Evolutionary conservation across 53 echinoderm and acorn worm species (phyloP).

Genomic region (Glandiceps talaboti): DNA sequence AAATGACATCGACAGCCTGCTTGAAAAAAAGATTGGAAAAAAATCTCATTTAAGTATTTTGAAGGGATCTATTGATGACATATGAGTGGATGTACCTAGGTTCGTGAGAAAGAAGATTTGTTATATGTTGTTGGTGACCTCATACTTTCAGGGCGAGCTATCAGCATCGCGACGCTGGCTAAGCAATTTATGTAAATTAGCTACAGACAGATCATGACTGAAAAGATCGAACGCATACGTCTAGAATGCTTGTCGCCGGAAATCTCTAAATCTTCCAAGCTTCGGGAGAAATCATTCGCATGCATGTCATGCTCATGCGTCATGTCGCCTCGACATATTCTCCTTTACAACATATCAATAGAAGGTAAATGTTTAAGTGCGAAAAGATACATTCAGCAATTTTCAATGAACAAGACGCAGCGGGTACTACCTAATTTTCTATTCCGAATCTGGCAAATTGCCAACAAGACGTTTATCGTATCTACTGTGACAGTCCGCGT

Average conservation of each 20-base stretch:
- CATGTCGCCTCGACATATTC: neutral
- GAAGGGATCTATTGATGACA: too few species aligned
- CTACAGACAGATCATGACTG: neutral
- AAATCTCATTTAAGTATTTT: too few species aligned
- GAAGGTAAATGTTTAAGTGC: neutral
- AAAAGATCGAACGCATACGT: neutral
- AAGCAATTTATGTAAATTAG: neutral
- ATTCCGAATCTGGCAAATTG: neutral
- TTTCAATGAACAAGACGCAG: neutral
- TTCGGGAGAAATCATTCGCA: neutral
- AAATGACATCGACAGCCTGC: too few species aligned
- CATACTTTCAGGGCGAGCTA: neutral
- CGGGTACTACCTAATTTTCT: neutral
- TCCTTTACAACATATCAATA: neutral
- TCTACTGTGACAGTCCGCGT: too few species aligned
- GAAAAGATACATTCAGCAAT: neutral
- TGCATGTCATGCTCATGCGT: neutral
- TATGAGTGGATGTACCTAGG: too few species aligned
- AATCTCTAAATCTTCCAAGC: neutral
- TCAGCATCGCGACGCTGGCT: neutral
- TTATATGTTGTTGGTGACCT: neutral
- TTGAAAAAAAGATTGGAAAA: too few species aligned
- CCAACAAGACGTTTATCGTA: too few species aligned
- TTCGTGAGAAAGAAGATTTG: neutral
- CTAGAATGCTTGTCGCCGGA: neutral